A percentile compares a stretch with the other conserved stretches of the same genome.
Conservation (phyloP, 2,113 vertebrate genomes). For the Triplophysa siluroides region DNA sequence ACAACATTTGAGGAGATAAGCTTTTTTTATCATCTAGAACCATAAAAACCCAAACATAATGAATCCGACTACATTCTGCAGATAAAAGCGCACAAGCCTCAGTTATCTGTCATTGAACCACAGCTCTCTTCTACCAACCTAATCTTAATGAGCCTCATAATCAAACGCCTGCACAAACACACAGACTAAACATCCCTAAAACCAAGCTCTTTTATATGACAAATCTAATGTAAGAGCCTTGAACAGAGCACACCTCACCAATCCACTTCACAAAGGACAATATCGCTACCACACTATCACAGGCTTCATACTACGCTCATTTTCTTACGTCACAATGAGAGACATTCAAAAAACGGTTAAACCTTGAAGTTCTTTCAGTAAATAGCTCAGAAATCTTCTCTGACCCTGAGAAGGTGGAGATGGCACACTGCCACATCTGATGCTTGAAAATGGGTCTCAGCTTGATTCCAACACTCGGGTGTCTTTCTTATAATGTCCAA, state of each 20-base stretch:
- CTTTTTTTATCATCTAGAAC: not conserved
- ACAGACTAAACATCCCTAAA: slow-evolving; percentile 12
- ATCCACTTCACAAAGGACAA: not conserved
- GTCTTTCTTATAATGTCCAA: not conserved
- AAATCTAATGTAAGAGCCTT: not conserved
- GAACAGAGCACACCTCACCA: not conserved
- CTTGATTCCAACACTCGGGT: not conserved
- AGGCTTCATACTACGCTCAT: not conserved
- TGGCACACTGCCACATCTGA: not conserved
- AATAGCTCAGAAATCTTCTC: not conserved
- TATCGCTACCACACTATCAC: slow-evolving; percentile 1
- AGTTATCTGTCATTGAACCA: not conserved
- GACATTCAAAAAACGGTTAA: not conserved
- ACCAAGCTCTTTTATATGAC: not conserved
- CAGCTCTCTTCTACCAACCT: not conserved
- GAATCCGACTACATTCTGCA: not conserved
- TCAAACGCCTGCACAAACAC: slow-evolving; percentile 20
- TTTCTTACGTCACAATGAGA: not conserved
- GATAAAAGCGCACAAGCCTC: not conserved
- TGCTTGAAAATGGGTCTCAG: slow-evolving; percentile 17
- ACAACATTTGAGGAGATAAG: not conserved
- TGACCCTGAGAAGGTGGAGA: not conserved
- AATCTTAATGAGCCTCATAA: slow-evolving; percentile 2
- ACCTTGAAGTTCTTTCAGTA: not conserved
- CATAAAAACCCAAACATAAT: not conserved